Conservation (phyloP, 1,140 invertebrate genomes). For the Acromyrmex heyeri region DNA sequence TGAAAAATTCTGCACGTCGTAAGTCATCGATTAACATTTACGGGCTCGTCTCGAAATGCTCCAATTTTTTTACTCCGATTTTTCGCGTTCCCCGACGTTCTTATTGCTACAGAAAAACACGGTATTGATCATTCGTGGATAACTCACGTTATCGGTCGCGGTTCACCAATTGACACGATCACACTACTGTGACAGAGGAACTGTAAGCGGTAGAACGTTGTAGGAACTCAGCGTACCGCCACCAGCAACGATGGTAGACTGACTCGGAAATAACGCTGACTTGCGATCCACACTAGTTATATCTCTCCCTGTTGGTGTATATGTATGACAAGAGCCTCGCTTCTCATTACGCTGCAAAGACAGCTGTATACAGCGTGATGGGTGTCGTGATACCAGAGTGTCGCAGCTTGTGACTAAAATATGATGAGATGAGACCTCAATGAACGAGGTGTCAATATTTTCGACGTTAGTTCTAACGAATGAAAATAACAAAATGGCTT, state of each 20-base stretch:
- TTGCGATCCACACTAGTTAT: constrained; percentile 1
- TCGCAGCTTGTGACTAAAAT: background rate
- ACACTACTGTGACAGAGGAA: background rate
- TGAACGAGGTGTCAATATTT: background rate
- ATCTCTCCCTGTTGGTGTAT: background rate
- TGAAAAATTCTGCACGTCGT: background rate
- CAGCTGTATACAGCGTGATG: background rate
- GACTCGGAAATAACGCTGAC: constrained; percentile 51
- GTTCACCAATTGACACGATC: background rate
- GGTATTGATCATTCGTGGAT: background rate
- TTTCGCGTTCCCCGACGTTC: background rate
- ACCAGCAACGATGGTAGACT: constrained; percentile 64
- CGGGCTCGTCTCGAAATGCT: background rate
- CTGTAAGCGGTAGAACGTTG: background rate
- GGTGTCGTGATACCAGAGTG: too few relatives aligned
- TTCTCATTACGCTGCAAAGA: background rate
- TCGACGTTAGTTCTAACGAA: background rate
- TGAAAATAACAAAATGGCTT: background rate
- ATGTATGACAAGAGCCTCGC: background rate
- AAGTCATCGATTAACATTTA: background rate
- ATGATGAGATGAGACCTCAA: background rate
- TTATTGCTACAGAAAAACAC: background rate
- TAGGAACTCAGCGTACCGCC: constrained; percentile 29
- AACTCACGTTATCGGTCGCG: background rate
- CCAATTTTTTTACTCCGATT: background rate